A percentile compares a stretch with the other conserved stretches of the same genome.
These are phyloP conservation scores for Cydia splendana DNA, from an alignment of 1,140 invertebrate species.

Conservation along the genomic window DNA sequence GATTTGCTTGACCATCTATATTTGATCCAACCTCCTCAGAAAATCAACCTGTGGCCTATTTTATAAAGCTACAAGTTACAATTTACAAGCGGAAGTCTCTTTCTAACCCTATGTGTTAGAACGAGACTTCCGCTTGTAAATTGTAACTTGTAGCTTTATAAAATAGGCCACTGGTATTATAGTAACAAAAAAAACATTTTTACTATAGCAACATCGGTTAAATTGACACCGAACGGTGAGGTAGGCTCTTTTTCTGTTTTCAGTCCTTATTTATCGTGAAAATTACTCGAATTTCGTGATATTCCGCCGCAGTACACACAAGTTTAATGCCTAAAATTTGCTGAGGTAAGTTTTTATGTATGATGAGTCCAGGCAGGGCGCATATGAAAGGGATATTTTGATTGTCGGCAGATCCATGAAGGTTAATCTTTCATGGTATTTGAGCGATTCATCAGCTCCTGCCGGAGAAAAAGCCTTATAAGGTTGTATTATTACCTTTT, in stretches of 20 bases:
- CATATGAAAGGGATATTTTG: slow-evolving; percentile 52
- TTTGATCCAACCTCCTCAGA: background rate
- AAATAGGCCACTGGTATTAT: no score
- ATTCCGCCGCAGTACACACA: slow-evolving; percentile 64
- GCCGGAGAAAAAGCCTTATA: background rate
- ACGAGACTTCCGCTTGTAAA: no score
- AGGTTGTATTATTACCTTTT: background rate
- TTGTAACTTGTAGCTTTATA: no score
- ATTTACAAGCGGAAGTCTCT: no score
- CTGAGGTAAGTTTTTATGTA: slow-evolving; percentile 65
- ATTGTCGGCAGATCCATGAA: slow-evolving; percentile 69
- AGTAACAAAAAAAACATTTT: slow-evolving; percentile 9
- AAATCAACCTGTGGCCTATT: background rate
- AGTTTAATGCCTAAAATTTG: slow-evolving; percentile 77
- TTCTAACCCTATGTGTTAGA: no score
- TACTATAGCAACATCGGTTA: slow-evolving; percentile 50
- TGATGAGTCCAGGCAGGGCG: slow-evolving; percentile 13
- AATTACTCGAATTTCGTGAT: slow-evolving; percentile 69
- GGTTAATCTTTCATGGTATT: slow-evolving; percentile 66
- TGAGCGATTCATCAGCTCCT: slow-evolving; percentile 43
- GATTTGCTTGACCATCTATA: no score
- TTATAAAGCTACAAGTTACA: no score
- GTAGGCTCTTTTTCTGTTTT: slow-evolving; percentile 80
- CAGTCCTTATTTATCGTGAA: slow-evolving; percentile 77
- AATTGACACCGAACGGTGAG: slow-evolving; percentile 78